These are phyloP conservation scores for Eristalis tenax DNA, from an alignment of 2,888 invertebrate species.

Conservation along the genomic window DNA sequence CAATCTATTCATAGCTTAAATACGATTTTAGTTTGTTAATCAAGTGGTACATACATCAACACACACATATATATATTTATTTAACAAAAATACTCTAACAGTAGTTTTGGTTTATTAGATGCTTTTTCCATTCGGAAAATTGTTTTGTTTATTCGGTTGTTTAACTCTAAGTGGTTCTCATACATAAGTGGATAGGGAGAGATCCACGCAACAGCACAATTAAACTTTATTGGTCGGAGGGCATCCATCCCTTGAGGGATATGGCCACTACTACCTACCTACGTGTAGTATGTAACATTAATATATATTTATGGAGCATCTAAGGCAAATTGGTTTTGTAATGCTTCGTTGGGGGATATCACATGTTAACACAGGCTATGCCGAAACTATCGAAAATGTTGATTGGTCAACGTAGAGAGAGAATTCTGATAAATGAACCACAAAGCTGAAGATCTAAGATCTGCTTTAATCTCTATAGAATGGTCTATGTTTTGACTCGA, in stretches of 20 bases:
- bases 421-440: too few relatives aligned
- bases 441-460: too few relatives aligned
- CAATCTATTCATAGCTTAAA: background rate
- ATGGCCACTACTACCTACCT: background rate
- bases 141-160: slow-evolving; percentile 17
- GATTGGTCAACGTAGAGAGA: too few relatives aligned
- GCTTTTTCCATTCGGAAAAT: background rate
- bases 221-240: background rate
- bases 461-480: too few relatives aligned
- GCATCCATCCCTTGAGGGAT: background rate
- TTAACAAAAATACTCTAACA: slow-evolving; percentile 52
- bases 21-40: background rate
- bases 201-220: background rate
- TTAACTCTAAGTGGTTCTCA: slow-evolving; percentile 4
- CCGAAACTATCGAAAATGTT: too few relatives aligned
- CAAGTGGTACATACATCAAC: slow-evolving; percentile 31
- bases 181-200: background rate
- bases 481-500: too few relatives aligned
- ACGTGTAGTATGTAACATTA: background rate
- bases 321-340: background rate
- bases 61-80: slow-evolving; percentile 12
- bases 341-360: background rate
- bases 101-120: slow-evolving; percentile 65
- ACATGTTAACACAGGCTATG: too few relatives aligned
- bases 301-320: background rate